Evolutionary conservation across 2,888 invertebrate species (phyloP).

Genomic region (Acleris sparsana): DNA sequence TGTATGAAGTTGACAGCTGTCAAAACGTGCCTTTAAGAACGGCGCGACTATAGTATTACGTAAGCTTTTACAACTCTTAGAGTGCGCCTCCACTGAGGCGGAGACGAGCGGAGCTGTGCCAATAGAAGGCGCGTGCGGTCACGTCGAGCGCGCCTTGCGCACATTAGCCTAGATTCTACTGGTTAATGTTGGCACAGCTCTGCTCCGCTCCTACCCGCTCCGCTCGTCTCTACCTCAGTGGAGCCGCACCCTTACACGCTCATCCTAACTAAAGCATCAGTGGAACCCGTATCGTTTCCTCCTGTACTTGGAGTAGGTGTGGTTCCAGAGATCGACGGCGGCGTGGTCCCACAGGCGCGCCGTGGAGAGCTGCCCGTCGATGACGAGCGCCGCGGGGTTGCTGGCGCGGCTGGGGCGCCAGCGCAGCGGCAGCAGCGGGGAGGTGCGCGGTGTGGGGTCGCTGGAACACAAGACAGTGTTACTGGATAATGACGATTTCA

Average conservation of each 20-base stretch:
- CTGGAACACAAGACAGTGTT: conserved; percentile 50
- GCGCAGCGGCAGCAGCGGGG: conserved; percentile 58
- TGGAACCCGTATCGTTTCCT: conserved; percentile 50
- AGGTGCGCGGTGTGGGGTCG: conserved; percentile 67
- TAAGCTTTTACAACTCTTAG: neutral
- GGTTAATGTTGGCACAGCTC: too few relatives aligned
- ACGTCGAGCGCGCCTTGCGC: too few relatives aligned
- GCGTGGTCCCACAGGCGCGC: conserved; percentile 64
- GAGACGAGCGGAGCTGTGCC: too few relatives aligned
- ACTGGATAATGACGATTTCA: too few relatives aligned
- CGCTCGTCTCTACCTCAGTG: too few relatives aligned
- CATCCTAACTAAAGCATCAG: neutral
- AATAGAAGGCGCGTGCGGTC: too few relatives aligned
- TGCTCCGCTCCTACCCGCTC: too few relatives aligned
- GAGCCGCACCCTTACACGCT: too few relatives aligned
- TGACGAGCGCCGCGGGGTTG: conserved; percentile 67
- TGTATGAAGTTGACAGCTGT: too few relatives aligned
- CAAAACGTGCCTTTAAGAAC: too few relatives aligned
- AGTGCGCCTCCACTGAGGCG: too few relatives aligned
- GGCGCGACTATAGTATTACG: neutral
- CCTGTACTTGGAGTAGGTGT: conserved; percentile 67
- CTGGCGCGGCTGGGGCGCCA: conserved; percentile 66
- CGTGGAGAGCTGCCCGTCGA: conserved; percentile 60
- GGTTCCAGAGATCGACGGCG: conserved; percentile 66
- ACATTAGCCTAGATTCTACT: too few relatives aligned